Percentiles rank a stretch among this genome's conserved stretches.
Evolutionary conservation across 2,113 vertebrate genomes (phyloP).

Genomic region (Dendropsophus ebraccatus): DNA sequence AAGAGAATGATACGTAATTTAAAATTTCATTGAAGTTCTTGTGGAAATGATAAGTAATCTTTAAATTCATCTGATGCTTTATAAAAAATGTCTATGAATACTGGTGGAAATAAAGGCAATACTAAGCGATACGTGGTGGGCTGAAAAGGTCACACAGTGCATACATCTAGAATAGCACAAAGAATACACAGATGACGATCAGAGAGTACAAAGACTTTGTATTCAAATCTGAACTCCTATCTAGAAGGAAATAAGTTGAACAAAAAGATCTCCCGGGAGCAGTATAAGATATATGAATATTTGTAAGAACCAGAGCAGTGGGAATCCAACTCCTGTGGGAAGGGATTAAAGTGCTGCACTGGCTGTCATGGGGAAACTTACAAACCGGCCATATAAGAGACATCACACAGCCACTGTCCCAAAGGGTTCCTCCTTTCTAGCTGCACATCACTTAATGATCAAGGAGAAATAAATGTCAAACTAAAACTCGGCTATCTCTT

Average conservation of each 20-base stretch:
- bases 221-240: conserved; percentile 32
- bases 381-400: conserved; percentile 46
- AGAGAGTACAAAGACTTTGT: conserved; percentile 24
- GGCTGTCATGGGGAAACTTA: conserved; percentile 44
- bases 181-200: conserved; percentile 7
- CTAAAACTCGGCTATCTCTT: conserved; percentile 22
- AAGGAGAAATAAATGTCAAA: conserved; percentile 51
- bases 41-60: neutral
- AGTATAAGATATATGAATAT: conserved; percentile 38
- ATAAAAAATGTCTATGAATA: neutral
- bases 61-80: neutral
- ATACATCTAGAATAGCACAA: conserved; percentile 1
- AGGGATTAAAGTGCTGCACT: conserved; percentile 12
- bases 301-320: conserved; percentile 47
- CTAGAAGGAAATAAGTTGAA: conserved; percentile 43
- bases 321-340: conserved; percentile 47
- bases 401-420: conserved; percentile 34
- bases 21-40: neutral
- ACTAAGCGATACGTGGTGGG: neutral
- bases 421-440: conserved; percentile 36
- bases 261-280: conserved; percentile 32
- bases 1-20: neutral
- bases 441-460: conserved; percentile 52
- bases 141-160: conserved; percentile 3
- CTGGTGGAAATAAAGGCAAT: neutral